These are phyloP conservation scores for Zaprionus kolodkinae DNA, from an alignment of 1,140 invertebrate genomes.

Conservation along the genomic window DNA sequence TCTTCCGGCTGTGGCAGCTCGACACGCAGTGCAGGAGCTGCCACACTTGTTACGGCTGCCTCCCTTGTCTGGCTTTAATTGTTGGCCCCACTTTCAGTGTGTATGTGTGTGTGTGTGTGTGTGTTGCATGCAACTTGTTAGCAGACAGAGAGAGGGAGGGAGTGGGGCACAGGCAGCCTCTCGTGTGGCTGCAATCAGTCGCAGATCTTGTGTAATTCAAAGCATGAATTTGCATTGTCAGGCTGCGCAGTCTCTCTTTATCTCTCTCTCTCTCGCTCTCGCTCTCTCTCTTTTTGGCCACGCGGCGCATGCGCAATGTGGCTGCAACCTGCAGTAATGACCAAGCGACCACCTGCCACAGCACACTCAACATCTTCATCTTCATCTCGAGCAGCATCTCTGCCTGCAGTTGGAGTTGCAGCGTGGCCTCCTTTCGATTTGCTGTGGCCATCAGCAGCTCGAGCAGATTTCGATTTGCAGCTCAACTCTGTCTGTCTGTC, in stretches of 20 bases:
- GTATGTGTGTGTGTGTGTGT: conserved; percentile 8
- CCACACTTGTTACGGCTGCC: conserved; percentile 60
- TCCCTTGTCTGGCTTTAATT: conserved; percentile 43
- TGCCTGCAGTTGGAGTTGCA: conserved; percentile 6
- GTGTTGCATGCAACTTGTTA: conserved; percentile 52
- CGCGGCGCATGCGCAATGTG: conserved; percentile 52
- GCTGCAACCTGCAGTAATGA: conserved; percentile 54
- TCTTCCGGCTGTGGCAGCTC: conserved; percentile 10
- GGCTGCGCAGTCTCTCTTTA: neutral
- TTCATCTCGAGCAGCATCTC: conserved; percentile 39
- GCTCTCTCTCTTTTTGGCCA: conserved; percentile 12
- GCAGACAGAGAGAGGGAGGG: neutral
- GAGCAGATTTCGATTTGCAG: conserved; percentile 37
- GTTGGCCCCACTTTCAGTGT: conserved; percentile 29
- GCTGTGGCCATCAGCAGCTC: conserved; percentile 33
- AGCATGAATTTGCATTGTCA: conserved; percentile 50
- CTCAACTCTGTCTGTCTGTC: neutral
- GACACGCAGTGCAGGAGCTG: conserved; percentile 30
- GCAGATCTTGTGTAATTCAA: conserved; percentile 42
- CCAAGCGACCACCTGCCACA: conserved; percentile 44
- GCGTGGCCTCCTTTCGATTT: conserved; percentile 72
- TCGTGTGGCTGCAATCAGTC: conserved; percentile 24
- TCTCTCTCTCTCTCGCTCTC: neutral
- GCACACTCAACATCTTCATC: conserved; percentile 61
- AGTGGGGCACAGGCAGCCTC: neutral